Conservation (phyloP, 1,140 invertebrate species). For the Tetraneura akinire region DNA sequence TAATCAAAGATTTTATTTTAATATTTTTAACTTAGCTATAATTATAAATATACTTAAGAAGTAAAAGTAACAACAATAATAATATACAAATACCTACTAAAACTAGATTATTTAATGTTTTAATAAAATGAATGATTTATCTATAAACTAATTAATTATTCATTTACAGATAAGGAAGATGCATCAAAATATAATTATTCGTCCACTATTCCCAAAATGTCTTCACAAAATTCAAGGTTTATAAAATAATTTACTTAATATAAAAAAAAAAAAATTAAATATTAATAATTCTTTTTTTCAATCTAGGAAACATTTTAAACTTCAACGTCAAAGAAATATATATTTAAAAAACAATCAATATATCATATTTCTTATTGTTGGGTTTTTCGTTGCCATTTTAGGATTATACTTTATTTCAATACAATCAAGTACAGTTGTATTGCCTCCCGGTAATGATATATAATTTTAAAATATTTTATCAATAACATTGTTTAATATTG, state of each 20-base stretch:
- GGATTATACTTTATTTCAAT: conserved; percentile 39
- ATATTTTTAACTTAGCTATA: no score
- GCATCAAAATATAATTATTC: background rate
- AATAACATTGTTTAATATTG: no score
- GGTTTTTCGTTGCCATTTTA: conserved; percentile 20
- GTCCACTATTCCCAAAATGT: conserved; percentile 14
- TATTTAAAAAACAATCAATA: conserved; percentile 3
- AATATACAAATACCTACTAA: no score
- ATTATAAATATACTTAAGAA: no score
- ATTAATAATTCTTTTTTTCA: background rate
- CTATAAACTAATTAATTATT: no score
- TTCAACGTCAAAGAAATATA: background rate
- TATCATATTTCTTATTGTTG: conserved; percentile 4
- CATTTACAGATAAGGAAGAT: conserved; percentile 2
- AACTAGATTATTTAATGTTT: no score
- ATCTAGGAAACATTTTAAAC: background rate
- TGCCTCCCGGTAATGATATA: conserved; percentile 13
- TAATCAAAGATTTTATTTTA: no score
- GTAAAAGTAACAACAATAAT: no score
- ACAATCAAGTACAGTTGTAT: conserved; percentile 32
- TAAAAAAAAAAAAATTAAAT: background rate
- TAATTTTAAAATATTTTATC: no score
- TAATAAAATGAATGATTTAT: no score
- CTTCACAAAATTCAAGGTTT: conserved; percentile 19
- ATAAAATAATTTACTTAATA: background rate